phyloP scores from a whole-genome alignment of 2,888 invertebrate species.

The Drosophila niveifrons region DNA sequence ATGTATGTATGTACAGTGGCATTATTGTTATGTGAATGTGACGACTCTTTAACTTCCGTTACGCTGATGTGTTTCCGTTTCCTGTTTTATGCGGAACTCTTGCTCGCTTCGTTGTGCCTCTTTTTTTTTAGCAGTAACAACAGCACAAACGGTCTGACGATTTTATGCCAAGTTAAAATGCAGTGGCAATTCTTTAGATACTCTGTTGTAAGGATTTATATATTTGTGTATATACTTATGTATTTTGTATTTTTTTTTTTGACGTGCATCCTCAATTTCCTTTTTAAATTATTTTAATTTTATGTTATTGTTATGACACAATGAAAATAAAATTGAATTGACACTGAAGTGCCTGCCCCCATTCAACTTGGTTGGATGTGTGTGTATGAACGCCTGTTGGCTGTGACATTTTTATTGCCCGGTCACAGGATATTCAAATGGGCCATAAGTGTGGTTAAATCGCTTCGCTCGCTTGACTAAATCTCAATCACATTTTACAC shows the following conservation, averaged over 20 bases:
- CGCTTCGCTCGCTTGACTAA: constrained; percentile 76
- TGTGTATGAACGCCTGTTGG: constrained; percentile 72
- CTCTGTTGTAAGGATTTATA: not conserved
- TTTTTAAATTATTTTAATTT: constrained; percentile 86
- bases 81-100: constrained; percentile 79
- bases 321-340: constrained; percentile 86
- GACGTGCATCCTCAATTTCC: constrained; percentile 84
- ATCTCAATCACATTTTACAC: constrained; percentile 62
- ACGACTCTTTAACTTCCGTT: constrained; percentile 84
- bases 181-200: constrained; percentile 22
- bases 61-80: constrained; percentile 85
- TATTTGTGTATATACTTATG: not conserved
- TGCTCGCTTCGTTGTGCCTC: constrained; percentile 46
- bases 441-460: constrained; percentile 81
- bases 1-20: too few species aligned
- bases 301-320: constrained; percentile 86
- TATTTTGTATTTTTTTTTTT: not conserved
- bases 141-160: constrained; percentile 61
- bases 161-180: constrained; percentile 84
- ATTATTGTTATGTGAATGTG: constrained; percentile 82
- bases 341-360: constrained; percentile 81
- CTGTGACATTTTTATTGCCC: constrained; percentile 84
- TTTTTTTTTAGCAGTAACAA: constrained; percentile 52
- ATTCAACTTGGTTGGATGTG: constrained; percentile 38
- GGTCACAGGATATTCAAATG: constrained; percentile 82